Conservation (phyloP, 2,113 vertebrate genomes). For the Oreochromis aureus region DNA sequence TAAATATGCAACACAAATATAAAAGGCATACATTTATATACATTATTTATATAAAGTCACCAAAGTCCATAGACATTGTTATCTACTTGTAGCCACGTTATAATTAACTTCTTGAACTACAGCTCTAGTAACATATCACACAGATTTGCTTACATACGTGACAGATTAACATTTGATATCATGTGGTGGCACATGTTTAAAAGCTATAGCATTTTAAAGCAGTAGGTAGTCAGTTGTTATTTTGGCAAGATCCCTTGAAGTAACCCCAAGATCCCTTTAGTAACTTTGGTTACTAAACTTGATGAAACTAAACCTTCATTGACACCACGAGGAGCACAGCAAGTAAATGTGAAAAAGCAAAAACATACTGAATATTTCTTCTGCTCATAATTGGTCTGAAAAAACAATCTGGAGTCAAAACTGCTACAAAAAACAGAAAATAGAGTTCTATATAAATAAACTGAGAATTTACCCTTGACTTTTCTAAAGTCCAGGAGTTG, state of each 20-base stretch:
- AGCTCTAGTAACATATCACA: constrained; percentile 18
- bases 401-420: constrained; percentile 27
- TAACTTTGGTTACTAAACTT: neutral
- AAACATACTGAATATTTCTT: neutral
- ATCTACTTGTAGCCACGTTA: constrained; percentile 24
- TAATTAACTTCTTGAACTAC: constrained; percentile 11
- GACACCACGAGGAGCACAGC: neutral
- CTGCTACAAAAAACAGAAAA: neutral
- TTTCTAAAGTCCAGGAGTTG: neutral
- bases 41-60: constrained; percentile 68
- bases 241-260: constrained; percentile 30
- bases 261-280: neutral
- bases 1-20: constrained; percentile 70
- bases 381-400: neutral
- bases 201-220: constrained; percentile 24
- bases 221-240: constrained; percentile 52
- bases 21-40: constrained; percentile 74
- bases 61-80: constrained; percentile 40
- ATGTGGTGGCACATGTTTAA: neutral
- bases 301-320: neutral
- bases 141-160: neutral
- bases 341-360: constrained; percentile 12
- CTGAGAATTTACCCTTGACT: neutral
- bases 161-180: constrained; percentile 7
- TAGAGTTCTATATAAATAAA: constrained; percentile 39